phyloP scores from a whole-genome alignment of 2,888 invertebrate genomes.

The Nemotelus pantherinus region DNA sequence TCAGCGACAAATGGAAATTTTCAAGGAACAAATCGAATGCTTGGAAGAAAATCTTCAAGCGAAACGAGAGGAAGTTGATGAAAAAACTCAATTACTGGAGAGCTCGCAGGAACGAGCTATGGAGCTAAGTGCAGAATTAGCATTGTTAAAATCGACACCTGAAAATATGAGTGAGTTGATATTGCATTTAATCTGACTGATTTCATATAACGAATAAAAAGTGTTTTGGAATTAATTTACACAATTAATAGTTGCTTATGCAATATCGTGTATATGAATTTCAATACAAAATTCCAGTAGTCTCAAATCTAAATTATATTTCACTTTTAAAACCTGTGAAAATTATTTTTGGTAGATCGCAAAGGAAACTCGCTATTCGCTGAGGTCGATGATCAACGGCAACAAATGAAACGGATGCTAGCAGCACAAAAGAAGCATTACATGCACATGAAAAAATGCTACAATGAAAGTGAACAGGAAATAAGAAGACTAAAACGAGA shows the following conservation, averaged over 20 bases:
- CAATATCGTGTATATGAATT: too few relatives aligned
- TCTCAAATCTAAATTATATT: too few relatives aligned
- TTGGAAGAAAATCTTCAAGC: conserved; percentile 60
- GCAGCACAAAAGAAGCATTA: conserved; percentile 71
- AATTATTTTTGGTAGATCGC: conserved; percentile 62
- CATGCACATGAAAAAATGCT: conserved; percentile 64
- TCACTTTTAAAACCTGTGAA: too few relatives aligned
- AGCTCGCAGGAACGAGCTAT: conserved; percentile 61
- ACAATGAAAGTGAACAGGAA: conserved; percentile 60
- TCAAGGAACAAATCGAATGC: conserved; percentile 61
- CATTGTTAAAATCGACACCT: conserved; percentile 56
- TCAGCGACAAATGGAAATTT: conserved; percentile 60
- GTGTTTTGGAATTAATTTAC: too few relatives aligned
- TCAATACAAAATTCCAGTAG: too few relatives aligned
- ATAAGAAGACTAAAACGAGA: conserved; percentile 62
- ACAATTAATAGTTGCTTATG: too few relatives aligned
- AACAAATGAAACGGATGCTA: conserved; percentile 70
- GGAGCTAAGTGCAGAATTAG: conserved; percentile 61
- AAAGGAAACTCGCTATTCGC: conserved; percentile 74
- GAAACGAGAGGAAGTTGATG: conserved; percentile 62
- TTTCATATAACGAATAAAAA: not conserved
- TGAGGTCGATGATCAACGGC: conserved; percentile 73
- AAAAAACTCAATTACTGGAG: conserved; percentile 60
- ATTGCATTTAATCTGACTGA: not conserved
- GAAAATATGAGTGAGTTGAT: conserved; percentile 52